These are phyloP conservation scores for Ochropleura plecta DNA, from an alignment of 2,888 invertebrate species.

Conservation along the genomic window DNA sequence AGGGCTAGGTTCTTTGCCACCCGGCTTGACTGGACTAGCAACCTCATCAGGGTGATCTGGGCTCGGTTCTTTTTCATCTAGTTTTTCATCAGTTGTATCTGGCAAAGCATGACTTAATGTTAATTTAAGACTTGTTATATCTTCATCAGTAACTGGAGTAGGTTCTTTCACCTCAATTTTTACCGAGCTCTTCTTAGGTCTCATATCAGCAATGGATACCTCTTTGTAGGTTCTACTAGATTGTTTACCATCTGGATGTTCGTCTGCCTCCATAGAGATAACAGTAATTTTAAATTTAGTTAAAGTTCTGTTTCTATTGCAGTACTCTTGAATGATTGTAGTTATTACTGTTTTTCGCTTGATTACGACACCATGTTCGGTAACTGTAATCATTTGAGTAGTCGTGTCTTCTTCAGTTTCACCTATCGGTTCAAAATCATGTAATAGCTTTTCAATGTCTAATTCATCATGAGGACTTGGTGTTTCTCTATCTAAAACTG, in stretches of 20 bases:
- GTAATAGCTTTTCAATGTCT: slow-evolving; percentile 45
- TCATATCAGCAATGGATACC: slow-evolving; percentile 34
- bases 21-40: background rate
- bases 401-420: slow-evolving; percentile 43
- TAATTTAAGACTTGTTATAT: slow-evolving; percentile 22
- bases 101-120: background rate
- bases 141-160: slow-evolving; percentile 68
- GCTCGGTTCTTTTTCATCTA: slow-evolving; percentile 24
- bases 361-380: slow-evolving; percentile 47
- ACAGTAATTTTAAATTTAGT: slow-evolving; percentile 53
- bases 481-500: background rate
- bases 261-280: slow-evolving; percentile 47
- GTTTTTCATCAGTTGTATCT: slow-evolving; percentile 3
- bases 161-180: slow-evolving; percentile 43
- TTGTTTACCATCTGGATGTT: slow-evolving; percentile 44
- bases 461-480: slow-evolving; percentile 29
- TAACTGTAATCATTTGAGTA: slow-evolving; percentile 39
- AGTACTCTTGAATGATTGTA: slow-evolving; percentile 53
- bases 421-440: slow-evolving; percentile 36
- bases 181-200: slow-evolving; percentile 48
- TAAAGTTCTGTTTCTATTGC: slow-evolving; percentile 19
- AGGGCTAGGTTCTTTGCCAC: slow-evolving; percentile 34
- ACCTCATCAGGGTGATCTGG: slow-evolving; percentile 2
- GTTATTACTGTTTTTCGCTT: slow-evolving; percentile 44
- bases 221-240: slow-evolving; percentile 43